phyloP scores from a whole-genome alignment of 2,113 vertebrate species.

The Tragelaphus strepsiceros region DNA sequence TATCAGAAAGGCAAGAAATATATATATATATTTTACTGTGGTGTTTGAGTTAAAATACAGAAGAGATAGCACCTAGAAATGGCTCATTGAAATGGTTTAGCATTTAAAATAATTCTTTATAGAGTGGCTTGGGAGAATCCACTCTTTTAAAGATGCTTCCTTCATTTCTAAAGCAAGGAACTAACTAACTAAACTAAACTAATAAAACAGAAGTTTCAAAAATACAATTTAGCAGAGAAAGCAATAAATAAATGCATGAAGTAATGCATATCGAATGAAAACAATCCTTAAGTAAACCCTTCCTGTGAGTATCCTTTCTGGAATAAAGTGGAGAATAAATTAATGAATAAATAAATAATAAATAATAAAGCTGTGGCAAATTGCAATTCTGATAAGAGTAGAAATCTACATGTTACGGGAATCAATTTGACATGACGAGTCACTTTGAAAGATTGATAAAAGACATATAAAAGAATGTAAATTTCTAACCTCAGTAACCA shows the following conservation, averaged over 20 bases:
- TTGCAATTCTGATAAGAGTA: not conserved
- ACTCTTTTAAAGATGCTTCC: not conserved
- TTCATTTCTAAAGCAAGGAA: slow-evolving; percentile 44
- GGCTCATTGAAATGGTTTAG: not conserved
- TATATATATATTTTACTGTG: not conserved
- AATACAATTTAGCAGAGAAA: not conserved
- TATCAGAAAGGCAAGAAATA: not conserved
- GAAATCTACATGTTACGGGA: not conserved
- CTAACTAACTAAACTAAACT: not conserved
- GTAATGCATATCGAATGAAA: slow-evolving; percentile 41
- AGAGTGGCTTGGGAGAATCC: not conserved
- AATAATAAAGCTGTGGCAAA: slow-evolving; percentile 47
- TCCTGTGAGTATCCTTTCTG: slow-evolving; percentile 21
- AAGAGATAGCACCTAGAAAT: not conserved
- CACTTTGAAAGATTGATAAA: not conserved
- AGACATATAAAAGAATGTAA: not conserved
- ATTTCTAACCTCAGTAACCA: not conserved
- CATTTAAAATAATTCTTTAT: slow-evolving; percentile 34
- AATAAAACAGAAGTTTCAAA: slow-evolving; percentile 5
- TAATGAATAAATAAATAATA: slow-evolving; percentile 62
- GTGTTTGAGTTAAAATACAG: not conserved
- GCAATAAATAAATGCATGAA: slow-evolving; percentile 54
- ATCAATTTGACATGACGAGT: not conserved
- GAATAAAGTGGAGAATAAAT: slow-evolving; percentile 34
- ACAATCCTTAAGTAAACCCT: not conserved